Percentiles rank a stretch among this genome's conserved stretches.
These are phyloP conservation scores for Oreochromis aureus DNA, from an alignment of 2,113 vertebrate species.

Conservation along the genomic window DNA sequence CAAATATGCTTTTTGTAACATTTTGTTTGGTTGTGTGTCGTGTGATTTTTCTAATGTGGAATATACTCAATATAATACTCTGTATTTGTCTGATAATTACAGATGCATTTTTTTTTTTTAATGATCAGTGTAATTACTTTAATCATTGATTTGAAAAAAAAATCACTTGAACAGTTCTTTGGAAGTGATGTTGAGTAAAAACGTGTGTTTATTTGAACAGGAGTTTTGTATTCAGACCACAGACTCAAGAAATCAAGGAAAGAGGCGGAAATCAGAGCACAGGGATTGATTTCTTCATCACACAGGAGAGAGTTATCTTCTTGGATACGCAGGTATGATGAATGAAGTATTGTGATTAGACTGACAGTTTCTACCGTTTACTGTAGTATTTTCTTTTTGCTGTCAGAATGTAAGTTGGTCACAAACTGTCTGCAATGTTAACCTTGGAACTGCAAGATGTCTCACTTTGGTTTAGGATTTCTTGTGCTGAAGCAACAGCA, in stretches of 20 bases:
- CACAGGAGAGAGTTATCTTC: constrained; percentile 91
- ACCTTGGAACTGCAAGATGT: not conserved
- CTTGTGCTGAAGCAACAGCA: not conserved
- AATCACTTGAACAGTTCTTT: not conserved
- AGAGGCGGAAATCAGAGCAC: constrained; percentile 88
- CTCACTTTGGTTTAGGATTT: not conserved
- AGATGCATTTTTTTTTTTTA: not conserved
- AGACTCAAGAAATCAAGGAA: constrained; percentile 89
- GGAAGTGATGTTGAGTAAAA: not conserved
- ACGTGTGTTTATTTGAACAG: constrained; percentile 56
- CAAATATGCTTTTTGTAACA: not conserved
- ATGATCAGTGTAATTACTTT: not conserved
- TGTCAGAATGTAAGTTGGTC: not conserved
- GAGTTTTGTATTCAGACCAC: constrained; percentile 84
- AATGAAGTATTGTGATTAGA: not conserved
- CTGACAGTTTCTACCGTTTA: not conserved
- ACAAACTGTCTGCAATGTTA: not conserved
- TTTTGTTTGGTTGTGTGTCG: not conserved
- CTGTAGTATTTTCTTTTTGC: not conserved
- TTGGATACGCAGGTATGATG: constrained; percentile 85
- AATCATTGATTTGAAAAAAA: not conserved
- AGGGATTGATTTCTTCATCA: constrained; percentile 92
- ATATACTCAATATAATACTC: not conserved
- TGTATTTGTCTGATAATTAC: not conserved
- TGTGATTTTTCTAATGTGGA: not conserved